phyloP scores from a whole-genome alignment of 1,140 invertebrate species.

The Lysiphlebus fabarum region DNA sequence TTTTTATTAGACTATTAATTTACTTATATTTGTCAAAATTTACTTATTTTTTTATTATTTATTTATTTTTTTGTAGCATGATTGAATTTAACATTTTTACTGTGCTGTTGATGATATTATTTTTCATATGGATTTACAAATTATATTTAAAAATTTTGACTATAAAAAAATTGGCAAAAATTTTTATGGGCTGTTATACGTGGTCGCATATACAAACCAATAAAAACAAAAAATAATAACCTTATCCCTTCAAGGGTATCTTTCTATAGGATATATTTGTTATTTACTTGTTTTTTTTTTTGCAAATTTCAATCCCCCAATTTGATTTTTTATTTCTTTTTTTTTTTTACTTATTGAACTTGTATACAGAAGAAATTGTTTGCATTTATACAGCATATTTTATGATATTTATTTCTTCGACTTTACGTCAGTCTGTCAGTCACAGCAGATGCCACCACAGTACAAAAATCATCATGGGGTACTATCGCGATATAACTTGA shows the following conservation, averaged over 20 bases:
- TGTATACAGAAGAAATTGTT: slow-evolving; percentile 32
- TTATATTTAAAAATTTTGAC: slow-evolving; percentile 5
- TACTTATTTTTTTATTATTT: not conserved
- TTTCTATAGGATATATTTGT: not conserved
- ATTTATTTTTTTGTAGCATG: not conserved
- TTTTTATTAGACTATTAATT: not conserved
- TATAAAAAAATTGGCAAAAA: slow-evolving; percentile 4
- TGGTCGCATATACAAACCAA: slow-evolving; percentile 28
- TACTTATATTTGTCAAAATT: too few relatives aligned
- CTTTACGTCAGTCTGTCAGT: slow-evolving; percentile 32
- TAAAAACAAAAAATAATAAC: slow-evolving; percentile 34
- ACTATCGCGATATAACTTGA: too few relatives aligned
- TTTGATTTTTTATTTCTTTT: not conserved
- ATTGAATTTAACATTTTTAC: not conserved
- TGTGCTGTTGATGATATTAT: not conserved
- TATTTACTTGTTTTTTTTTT: not conserved
- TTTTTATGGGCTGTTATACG: slow-evolving; percentile 26
- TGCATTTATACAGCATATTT: slow-evolving; percentile 45
- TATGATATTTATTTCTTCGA: slow-evolving; percentile 41
- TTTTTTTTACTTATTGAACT: not conserved
- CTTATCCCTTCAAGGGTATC: slow-evolving; percentile 3
- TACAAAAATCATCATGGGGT: slow-evolving; percentile 16
- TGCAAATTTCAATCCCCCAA: not conserved
- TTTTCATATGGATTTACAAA: slow-evolving; percentile 6
- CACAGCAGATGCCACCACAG: slow-evolving; percentile 32